A percentile compares a stretch with the other conserved stretches of the same genome.
Evolutionary conservation across 2,888 invertebrate genomes (phyloP).

Genomic region (Netelia fuscicornis): DNA sequence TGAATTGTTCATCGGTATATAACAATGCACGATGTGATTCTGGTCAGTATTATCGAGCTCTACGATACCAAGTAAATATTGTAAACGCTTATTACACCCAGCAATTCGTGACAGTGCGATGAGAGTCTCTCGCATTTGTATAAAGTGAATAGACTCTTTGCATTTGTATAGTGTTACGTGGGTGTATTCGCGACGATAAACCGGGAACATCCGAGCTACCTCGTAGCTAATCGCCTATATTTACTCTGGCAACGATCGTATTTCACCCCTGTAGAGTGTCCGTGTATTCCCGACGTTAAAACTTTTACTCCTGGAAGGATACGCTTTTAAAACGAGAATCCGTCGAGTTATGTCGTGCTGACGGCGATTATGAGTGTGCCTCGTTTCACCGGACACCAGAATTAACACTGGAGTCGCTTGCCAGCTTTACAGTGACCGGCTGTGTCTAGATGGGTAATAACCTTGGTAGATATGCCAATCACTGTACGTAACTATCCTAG

Average conservation of each 20-base stretch:
- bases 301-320: constrained; percentile 44
- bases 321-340: constrained; percentile 27
- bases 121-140: constrained; percentile 28
- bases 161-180: constrained; percentile 63
- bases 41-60: background rate
- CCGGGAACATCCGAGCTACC: constrained; percentile 59
- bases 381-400: background rate
- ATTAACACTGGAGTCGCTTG: constrained; percentile 13
- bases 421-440: constrained; percentile 5
- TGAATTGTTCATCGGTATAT: background rate
- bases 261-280: constrained; percentile 66
- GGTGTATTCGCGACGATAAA: constrained; percentile 69
- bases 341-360: constrained; percentile 43
- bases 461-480: constrained; percentile 18
- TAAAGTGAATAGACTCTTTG: background rate
- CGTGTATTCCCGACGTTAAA: constrained; percentile 37
- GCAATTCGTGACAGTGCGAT: constrained; percentile 40
- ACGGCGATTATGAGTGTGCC: constrained; percentile 42
- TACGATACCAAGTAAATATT: constrained; percentile 26
- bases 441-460: background rate
- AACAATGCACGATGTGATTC: background rate
- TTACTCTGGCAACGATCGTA: constrained; percentile 74
- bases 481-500: background rate
- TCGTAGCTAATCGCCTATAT: constrained; percentile 72
- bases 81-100: constrained; percentile 46